phyloP scores from a whole-genome alignment of 2,888 invertebrate genomes.

The Ormyrus rosae region DNA sequence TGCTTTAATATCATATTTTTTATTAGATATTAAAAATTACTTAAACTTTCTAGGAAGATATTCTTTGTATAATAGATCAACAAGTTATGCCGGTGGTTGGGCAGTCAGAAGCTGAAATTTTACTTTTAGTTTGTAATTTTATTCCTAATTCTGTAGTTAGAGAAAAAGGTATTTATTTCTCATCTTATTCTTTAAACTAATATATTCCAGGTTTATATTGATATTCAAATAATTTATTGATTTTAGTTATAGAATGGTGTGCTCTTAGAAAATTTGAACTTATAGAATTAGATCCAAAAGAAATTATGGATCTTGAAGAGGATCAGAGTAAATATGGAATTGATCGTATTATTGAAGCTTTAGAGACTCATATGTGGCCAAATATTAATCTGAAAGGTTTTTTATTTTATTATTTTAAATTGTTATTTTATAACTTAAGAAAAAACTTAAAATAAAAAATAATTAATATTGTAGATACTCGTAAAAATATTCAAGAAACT shows the following conservation, averaged over 20 bases:
- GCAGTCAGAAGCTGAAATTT: conserved; percentile 67
- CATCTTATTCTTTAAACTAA: conserved; percentile 14
- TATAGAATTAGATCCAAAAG: conserved; percentile 78
- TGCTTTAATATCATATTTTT: conserved; percentile 1
- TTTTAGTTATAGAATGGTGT: conserved; percentile 81
- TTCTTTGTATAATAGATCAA: conserved; percentile 63
- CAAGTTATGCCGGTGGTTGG: conserved; percentile 64
- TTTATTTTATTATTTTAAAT: conserved; percentile 9
- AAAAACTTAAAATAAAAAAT: neutral
- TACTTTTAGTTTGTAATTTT: conserved; percentile 67
- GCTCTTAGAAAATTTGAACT: conserved; percentile 82
- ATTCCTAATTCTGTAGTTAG: conserved; percentile 70
- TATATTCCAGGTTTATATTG: neutral
- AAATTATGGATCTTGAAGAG: conserved; percentile 75
- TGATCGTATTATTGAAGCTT: conserved; percentile 82
- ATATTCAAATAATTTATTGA: conserved; percentile 25
- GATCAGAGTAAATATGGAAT: conserved; percentile 81
- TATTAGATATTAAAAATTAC: neutral
- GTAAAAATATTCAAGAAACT: conserved; percentile 41
- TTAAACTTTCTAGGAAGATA: conserved; percentile 65
- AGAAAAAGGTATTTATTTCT: conserved; percentile 75
- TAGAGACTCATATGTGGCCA: conserved; percentile 85
- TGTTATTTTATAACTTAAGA: neutral
- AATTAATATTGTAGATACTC: conserved; percentile 27
- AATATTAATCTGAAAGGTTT: conserved; percentile 81